Evolutionary conservation across 2,797 vertebrate species (phyloP).

Genomic region (Cynopterus sphinx): DNA sequence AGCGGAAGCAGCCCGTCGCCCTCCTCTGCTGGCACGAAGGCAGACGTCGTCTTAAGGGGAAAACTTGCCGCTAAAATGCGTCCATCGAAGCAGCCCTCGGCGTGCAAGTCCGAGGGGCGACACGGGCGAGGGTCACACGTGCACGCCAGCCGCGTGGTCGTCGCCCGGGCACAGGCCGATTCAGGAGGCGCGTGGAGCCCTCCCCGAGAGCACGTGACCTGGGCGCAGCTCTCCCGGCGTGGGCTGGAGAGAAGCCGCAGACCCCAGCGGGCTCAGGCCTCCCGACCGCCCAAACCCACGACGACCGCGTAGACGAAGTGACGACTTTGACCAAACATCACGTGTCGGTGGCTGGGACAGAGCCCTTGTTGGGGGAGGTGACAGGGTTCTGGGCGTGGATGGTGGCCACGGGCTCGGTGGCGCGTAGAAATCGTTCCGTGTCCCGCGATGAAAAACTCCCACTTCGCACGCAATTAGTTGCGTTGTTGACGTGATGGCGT

Average conservation of each 20-base stretch:
- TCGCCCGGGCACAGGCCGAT: neutral
- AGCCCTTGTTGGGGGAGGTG: neutral
- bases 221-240: neutral
- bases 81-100: neutral
- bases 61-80: accelerated
- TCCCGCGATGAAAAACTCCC: neutral
- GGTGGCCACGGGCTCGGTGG: neutral
- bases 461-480: neutral
- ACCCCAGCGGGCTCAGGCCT: accelerated
- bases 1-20: accelerated
- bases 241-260: neutral
- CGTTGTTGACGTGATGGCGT: neutral
- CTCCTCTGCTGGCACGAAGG: no score
- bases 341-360: accelerated
- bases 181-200: accelerated
- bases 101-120: neutral
- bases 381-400: accelerated
- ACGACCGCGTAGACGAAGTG: accelerated
- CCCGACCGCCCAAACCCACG: neutral
- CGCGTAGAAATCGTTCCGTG: neutral
- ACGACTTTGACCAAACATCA: neutral
- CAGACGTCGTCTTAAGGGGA: neutral
- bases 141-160: accelerated
- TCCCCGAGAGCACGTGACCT: accelerated
- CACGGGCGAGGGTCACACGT: neutral